These are phyloP conservation scores for Nematostella vectensis DNA, from an alignment of 92 coral and sea anemone genomes.

Conservation along the genomic window DNA sequence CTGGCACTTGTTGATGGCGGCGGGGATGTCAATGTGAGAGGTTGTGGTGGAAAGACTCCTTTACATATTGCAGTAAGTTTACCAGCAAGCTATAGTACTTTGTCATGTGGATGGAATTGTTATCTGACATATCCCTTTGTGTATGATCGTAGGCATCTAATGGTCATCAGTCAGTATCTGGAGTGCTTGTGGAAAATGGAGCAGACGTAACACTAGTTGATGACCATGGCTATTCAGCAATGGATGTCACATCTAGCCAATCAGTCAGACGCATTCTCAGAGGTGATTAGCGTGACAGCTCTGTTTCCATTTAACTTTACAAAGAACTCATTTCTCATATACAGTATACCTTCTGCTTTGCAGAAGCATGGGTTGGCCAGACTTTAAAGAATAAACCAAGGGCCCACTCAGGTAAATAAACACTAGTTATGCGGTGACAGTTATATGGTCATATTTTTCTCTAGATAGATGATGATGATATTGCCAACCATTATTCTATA, in stretches of 20 bases:
- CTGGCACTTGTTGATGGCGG: slow-evolving; percentile 82
- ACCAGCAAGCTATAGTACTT: too few species aligned
- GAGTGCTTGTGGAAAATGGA: slow-evolving; percentile 63
- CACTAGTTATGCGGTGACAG: too few species aligned
- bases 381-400: slow-evolving; percentile 22
- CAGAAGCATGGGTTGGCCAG: slow-evolving; percentile 86
- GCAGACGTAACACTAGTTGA: slow-evolving; percentile 92
- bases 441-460: too few species aligned
- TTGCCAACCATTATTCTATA: too few species aligned
- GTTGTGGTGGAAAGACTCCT: slow-evolving; percentile 76
- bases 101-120: too few species aligned
- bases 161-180: slow-evolving; percentile 63
- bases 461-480: too few species aligned
- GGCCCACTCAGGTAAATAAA: slow-evolving; percentile 46
- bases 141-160: slow-evolving; percentile 57
- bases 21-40: slow-evolving; percentile 84
- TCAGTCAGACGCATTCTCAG: slow-evolving; percentile 46
- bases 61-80: slow-evolving; percentile 81
- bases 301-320: neutral
- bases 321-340: neutral
- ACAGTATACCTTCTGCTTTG: slow-evolving; percentile 6
- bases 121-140: neutral
- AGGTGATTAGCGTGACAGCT: slow-evolving; percentile 28
- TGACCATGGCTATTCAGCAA: slow-evolving; percentile 74
- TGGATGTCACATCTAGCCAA: slow-evolving; percentile 64